Percentiles rank a stretch among this genome's conserved stretches.
These are phyloP conservation scores for Ctenopoma kingsleyae DNA, from an alignment of 2,797 vertebrate genomes.

Conservation along the genomic window DNA sequence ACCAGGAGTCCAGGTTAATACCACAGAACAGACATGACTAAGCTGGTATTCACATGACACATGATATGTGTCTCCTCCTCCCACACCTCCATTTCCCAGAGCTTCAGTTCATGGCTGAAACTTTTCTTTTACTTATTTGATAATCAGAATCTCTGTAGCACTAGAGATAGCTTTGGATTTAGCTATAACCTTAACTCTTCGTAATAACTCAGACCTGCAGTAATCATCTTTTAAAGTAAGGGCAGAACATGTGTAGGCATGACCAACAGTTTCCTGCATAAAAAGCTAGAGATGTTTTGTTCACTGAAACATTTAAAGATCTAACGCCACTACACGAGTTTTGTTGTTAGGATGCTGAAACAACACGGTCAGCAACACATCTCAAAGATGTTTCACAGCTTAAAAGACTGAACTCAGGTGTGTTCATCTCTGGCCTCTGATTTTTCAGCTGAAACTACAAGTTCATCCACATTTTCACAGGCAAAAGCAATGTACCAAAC, in stretches of 20 bases:
- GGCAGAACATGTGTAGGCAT: slow-evolving; percentile 24
- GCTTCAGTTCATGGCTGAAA: slow-evolving; percentile 30
- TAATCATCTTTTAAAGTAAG: slow-evolving; percentile 14
- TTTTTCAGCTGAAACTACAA: slow-evolving; percentile 42
- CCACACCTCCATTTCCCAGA: slow-evolving; percentile 19
- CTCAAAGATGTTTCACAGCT: slow-evolving; percentile 5
- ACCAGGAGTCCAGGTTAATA: slow-evolving; percentile 43
- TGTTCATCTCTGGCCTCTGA: slow-evolving; percentile 44
- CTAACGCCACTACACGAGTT: not conserved
- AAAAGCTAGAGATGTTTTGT: slow-evolving; percentile 1
- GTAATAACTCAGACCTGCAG: slow-evolving; percentile 5
- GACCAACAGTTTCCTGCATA: slow-evolving; percentile 8
- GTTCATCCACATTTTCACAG: slow-evolving; percentile 35
- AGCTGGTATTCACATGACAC: slow-evolving; percentile 66
- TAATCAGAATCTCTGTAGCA: slow-evolving; percentile 48
- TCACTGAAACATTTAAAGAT: slow-evolving; percentile 14
- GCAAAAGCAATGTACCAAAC: slow-evolving; percentile 52
- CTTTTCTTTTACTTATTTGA: slow-evolving; percentile 36
- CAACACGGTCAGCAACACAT: slow-evolving; percentile 12
- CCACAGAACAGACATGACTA: slow-evolving; percentile 60
- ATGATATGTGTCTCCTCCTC: slow-evolving; percentile 41
- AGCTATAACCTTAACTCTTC: slow-evolving; percentile 18
- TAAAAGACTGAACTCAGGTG: slow-evolving; percentile 22
- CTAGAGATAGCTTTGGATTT: slow-evolving; percentile 20
- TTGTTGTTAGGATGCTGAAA: not conserved